These are phyloP conservation scores for Syngnathus acus DNA, from an alignment of 2,797 vertebrate species.

Conservation along the genomic window DNA sequence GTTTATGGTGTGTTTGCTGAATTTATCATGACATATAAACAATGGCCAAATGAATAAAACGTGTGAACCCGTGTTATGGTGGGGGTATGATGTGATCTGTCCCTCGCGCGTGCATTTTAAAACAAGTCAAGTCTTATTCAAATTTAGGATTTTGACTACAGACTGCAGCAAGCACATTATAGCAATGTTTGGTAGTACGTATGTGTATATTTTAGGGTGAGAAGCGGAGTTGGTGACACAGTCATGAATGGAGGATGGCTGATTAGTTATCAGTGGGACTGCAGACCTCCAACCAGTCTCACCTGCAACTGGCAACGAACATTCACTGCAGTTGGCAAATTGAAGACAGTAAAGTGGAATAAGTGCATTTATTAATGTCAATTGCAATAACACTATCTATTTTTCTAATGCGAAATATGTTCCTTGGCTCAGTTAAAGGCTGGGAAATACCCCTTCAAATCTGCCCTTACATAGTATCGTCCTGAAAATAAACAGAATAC, in stretches of 20 bases:
- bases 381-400: too few relatives aligned
- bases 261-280: conserved; percentile 64
- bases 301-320: conserved; percentile 47
- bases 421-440: not conserved
- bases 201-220: conserved; percentile 4
- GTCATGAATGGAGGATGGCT: conserved; percentile 44
- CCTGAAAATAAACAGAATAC: too few relatives aligned
- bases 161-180: not conserved
- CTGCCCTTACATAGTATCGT: not conserved
- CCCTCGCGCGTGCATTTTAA: not conserved
- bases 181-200: not conserved
- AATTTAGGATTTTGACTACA: too few relatives aligned
- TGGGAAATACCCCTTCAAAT: not conserved
- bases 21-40: not conserved
- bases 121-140: too few relatives aligned
- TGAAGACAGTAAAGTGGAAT: not conserved
- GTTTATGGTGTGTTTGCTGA: conserved; percentile 11
- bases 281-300: conserved; percentile 49
- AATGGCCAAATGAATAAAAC: conserved; percentile 1
- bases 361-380: not conserved
- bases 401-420: too few relatives aligned
- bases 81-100: too few relatives aligned
- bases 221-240: conserved; percentile 37
- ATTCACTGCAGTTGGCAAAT: conserved; percentile 48
- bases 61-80: too few relatives aligned